Evolutionary conservation across 2,113 vertebrate genomes (phyloP).

Genomic region (Menidia beryllina): DNA sequence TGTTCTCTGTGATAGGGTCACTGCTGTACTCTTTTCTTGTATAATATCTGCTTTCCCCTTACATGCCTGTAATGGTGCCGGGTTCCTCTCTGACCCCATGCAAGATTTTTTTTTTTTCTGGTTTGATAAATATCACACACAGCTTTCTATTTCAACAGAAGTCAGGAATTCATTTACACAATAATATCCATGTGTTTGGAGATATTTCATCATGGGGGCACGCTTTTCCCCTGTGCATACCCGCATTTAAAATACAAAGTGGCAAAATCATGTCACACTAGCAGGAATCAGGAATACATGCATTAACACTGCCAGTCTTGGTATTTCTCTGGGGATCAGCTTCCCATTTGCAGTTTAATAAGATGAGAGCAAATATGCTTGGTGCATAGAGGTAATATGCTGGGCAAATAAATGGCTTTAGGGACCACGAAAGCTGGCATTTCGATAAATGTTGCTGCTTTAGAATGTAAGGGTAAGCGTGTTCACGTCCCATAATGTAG

Average conservation of each 20-base stretch:
- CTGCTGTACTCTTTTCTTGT: slow-evolving; percentile 25
- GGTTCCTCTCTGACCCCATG: slow-evolving; percentile 5
- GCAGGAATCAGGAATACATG: slow-evolving; percentile 1
- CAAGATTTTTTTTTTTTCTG: background rate
- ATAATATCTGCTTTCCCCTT: slow-evolving; percentile 31
- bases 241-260: slow-evolving; percentile 2
- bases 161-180: background rate
- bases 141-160: background rate
- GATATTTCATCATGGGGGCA: slow-evolving; percentile 1
- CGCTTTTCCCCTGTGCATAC: slow-evolving; percentile 5
- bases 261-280: slow-evolving; percentile 18
- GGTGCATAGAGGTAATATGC: slow-evolving; percentile 23
- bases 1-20: slow-evolving; percentile 49
- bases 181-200: background rate
- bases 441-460: slow-evolving; percentile 43
- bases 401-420: slow-evolving; percentile 17
- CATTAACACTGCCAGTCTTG: slow-evolving; percentile 14
- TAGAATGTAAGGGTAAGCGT: slow-evolving; percentile 13
- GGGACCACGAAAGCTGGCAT: slow-evolving; percentile 29
- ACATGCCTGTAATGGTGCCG: slow-evolving; percentile 3
- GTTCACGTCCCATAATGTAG: background rate
- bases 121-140: too few species aligned
- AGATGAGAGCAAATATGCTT: slow-evolving; percentile 6
- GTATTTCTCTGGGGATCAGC: slow-evolving; percentile 46
- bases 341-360: slow-evolving; percentile 46